Conservation (phyloP, 2,888 invertebrate species). For the Leuctra nigra region DNA sequence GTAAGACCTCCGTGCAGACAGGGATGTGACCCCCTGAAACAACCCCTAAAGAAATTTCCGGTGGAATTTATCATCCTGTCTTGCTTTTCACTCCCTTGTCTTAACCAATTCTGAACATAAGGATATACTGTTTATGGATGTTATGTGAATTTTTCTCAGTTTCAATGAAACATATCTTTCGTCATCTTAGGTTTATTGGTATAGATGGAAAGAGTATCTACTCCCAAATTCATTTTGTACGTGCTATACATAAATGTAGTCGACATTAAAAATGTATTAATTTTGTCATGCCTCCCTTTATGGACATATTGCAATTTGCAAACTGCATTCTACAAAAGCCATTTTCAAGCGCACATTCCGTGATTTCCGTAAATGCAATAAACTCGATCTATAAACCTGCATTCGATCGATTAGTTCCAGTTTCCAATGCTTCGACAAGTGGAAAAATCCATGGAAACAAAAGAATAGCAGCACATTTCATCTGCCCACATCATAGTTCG, state of each 20-base stretch:
- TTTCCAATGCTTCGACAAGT: not conserved
- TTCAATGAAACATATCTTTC: too few relatives aligned
- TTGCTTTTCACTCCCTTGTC: constrained; percentile 12
- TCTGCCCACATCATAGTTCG: constrained; percentile 3
- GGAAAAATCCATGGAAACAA: not conserved
- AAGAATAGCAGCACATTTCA: not conserved
- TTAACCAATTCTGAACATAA: constrained; percentile 16
- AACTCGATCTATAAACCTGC: not conserved
- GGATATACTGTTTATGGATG: too few relatives aligned
- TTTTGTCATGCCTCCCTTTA: too few relatives aligned
- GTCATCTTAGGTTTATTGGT: too few relatives aligned
- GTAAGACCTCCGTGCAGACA: constrained; percentile 1
- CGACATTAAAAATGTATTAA: too few relatives aligned
- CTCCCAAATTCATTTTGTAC: too few relatives aligned
- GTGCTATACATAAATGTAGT: too few relatives aligned
- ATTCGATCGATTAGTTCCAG: constrained; percentile 6
- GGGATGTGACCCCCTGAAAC: not conserved
- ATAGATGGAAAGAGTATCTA: too few relatives aligned
- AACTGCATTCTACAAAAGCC: not conserved
- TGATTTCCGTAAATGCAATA: constrained; percentile 3
- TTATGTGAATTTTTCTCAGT: too few relatives aligned
- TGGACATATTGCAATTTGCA: too few relatives aligned
- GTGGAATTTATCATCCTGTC: constrained; percentile 5
- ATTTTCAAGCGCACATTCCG: not conserved
- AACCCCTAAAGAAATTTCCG: not conserved